Percentiles rank a stretch among this genome's conserved stretches.
These are phyloP conservation scores for Meloidogyne exigua DNA, from an alignment of 1,140 invertebrate genomes.

Conservation along the genomic window DNA sequence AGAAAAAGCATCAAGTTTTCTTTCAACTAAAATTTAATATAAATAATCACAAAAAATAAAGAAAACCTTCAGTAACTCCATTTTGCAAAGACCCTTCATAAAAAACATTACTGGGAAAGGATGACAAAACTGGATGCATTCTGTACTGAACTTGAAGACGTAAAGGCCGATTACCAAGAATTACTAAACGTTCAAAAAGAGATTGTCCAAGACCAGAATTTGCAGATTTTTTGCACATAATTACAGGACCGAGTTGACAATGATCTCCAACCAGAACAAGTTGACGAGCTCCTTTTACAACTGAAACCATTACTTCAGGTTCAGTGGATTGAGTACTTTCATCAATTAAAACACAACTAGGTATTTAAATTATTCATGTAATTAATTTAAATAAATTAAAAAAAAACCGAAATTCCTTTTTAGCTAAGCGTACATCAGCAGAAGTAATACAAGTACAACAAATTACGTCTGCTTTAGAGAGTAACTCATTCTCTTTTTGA, in stretches of 20 bases:
- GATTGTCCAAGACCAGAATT: slow-evolving; percentile 93
- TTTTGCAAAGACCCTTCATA: slow-evolving; percentile 98
- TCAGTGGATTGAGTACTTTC: slow-evolving; percentile 94
- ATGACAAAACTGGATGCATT: slow-evolving; percentile 89
- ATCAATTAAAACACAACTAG: slow-evolving; percentile 93
- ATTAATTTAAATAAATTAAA: slow-evolving; percentile 18
- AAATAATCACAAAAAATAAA: background rate
- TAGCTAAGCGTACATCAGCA: slow-evolving; percentile 84
- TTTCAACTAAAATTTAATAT: slow-evolving; percentile 72
- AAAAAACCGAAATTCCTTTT: slow-evolving; percentile 91
- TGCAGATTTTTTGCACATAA: slow-evolving; percentile 97
- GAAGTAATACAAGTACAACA: slow-evolving; percentile 98
- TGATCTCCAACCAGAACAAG: slow-evolving; percentile 96
- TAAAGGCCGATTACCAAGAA: slow-evolving; percentile 89
- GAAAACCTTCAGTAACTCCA: slow-evolving; percentile 82
- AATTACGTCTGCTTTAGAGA: slow-evolving; percentile 95
- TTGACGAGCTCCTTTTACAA: slow-evolving; percentile 92
- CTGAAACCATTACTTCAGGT: slow-evolving; percentile 96
- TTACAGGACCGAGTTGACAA: slow-evolving; percentile 77
- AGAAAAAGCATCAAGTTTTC: slow-evolving; percentile 83
- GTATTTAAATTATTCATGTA: background rate
- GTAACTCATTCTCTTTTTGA: slow-evolving; percentile 82
- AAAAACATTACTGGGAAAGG: slow-evolving; percentile 98
- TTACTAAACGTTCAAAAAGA: slow-evolving; percentile 92
- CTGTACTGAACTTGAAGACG: slow-evolving; percentile 89